Evolutionary conservation across 2,113 vertebrate species (phyloP).

Genomic region (Pygoscelis antarcticus): DNA sequence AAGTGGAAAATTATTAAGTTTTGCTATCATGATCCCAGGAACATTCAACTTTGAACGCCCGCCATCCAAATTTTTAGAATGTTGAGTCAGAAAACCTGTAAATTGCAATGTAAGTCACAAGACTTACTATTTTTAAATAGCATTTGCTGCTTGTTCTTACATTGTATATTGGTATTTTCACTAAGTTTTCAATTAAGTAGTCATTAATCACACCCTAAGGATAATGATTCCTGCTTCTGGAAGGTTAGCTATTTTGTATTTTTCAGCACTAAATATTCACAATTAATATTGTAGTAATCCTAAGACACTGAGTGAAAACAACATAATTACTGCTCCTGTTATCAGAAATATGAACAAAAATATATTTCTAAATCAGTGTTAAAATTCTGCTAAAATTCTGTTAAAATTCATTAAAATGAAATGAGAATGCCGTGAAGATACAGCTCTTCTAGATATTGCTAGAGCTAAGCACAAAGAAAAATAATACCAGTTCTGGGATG

Average conservation of each 20-base stretch:
- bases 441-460: not conserved
- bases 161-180: not conserved
- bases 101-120: not conserved
- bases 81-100: constrained; percentile 14
- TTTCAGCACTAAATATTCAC: not conserved
- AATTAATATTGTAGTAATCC: not conserved
- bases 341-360: not conserved
- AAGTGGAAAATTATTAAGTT: not conserved
- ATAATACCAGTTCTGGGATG: not conserved
- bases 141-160: not conserved
- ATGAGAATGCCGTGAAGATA: not conserved
- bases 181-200: not conserved
- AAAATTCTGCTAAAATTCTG: not conserved
- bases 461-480: not conserved
- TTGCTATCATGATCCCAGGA: not conserved
- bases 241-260: not conserved
- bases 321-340: not conserved
- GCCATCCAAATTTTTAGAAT: not conserved
- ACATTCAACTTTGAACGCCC: not conserved
- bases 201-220: not conserved
- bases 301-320: not conserved
- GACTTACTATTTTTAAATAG: not conserved
- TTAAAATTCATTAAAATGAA: too few species aligned
- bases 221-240: not conserved
- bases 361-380: not conserved